A percentile compares a stretch with the other conserved stretches of the same genome.
Conservation (phyloP, 2,797 vertebrate genomes). For the Smutsia gigantea region DNA sequence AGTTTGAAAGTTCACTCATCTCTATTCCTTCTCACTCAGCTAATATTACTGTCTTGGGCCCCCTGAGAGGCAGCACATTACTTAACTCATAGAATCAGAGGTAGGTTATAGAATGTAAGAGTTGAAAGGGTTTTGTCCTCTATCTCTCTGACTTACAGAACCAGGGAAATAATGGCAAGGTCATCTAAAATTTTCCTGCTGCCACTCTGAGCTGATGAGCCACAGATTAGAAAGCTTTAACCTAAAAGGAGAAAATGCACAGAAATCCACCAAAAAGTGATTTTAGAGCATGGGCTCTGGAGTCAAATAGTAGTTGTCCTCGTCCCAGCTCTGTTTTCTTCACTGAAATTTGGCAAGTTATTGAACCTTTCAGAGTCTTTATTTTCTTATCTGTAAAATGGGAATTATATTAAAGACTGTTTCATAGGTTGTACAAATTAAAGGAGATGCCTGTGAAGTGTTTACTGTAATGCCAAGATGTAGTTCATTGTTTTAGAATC, state of each 20-base stretch:
- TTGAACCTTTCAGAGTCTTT: not conserved
- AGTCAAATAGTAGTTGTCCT: not conserved
- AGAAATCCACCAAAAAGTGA: not conserved
- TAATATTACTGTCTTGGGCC: not conserved
- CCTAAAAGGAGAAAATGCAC: not conserved
- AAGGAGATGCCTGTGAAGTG: not conserved
- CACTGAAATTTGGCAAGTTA: not conserved
- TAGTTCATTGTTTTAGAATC: not conserved
- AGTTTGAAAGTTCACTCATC: constrained; percentile 53
- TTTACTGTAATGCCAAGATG: not conserved
- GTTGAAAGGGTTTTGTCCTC: constrained; percentile 15
- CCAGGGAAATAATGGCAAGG: not conserved
- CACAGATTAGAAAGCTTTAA: not conserved
- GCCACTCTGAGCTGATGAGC: not conserved
- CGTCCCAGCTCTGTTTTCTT: not conserved
- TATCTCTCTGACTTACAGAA: constrained; percentile 2
- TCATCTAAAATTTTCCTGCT: constrained; percentile 24
- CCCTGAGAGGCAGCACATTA: constrained; percentile 4
- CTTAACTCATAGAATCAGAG: constrained; percentile 39
- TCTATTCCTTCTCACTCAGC: constrained; percentile 43
- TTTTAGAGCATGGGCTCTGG: not conserved
- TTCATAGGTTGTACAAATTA: not conserved
- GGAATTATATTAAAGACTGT: not conserved
- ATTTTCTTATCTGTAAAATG: constrained; percentile 38
- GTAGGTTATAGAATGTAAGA: not conserved